phyloP scores from a whole-genome alignment of 92 coral and sea anemone genomes.

The Parazoanthus atlanticus region DNA sequence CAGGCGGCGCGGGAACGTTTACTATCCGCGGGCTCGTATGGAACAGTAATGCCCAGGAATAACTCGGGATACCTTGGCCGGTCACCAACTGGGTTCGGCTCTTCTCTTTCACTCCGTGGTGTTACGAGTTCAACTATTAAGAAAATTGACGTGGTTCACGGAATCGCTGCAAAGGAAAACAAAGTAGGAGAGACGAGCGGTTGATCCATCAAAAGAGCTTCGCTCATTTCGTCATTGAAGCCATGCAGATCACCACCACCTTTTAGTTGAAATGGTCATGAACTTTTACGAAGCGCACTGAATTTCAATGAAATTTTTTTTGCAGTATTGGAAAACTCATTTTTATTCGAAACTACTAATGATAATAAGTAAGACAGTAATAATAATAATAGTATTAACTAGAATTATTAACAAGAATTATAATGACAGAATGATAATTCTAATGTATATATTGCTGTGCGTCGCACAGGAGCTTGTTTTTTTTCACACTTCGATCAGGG shows the following conservation, averaged over 20 bases:
- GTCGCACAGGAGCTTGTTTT: too few relatives aligned
- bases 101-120: slow-evolving; percentile 81
- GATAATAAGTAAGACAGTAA: too few relatives aligned
- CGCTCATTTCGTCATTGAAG: not conserved
- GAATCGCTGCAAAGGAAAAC: slow-evolving; percentile 53
- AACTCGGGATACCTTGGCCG: slow-evolving; percentile 58
- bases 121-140: slow-evolving; percentile 77
- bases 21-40: slow-evolving; percentile 49
- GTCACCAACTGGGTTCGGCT: slow-evolving; percentile 70
- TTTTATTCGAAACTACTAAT: too few relatives aligned
- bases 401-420: too few relatives aligned
- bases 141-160: slow-evolving; percentile 76
- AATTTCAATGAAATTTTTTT: too few relatives aligned
- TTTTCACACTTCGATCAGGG: too few relatives aligned
- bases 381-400: too few relatives aligned
- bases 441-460: too few relatives aligned
- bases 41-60: slow-evolving; percentile 53
- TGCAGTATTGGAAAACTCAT: too few relatives aligned
- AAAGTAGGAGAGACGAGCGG: not conserved
- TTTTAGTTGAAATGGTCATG: too few relatives aligned
- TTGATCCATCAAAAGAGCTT: not conserved
- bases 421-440: too few relatives aligned
- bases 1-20: slow-evolving; percentile 56
- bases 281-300: too few relatives aligned
- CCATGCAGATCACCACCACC: not conserved